Percentiles rank a stretch among this genome's conserved stretches.
These are phyloP conservation scores for Hippocampus abdominalis DNA, from an alignment of 2,113 vertebrate genomes.

Conservation along the genomic window DNA sequence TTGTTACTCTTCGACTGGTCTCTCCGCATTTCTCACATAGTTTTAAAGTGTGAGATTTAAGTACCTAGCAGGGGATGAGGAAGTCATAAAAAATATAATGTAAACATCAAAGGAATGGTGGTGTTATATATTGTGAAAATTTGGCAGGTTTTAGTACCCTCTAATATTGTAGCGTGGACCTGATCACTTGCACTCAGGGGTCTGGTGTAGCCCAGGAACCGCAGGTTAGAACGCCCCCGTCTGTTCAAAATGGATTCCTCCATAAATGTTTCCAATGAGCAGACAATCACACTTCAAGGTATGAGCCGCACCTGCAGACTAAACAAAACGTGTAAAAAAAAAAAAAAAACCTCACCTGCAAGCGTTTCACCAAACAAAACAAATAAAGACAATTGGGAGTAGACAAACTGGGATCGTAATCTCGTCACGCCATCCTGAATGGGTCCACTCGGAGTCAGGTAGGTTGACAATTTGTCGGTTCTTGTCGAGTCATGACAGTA, in stretches of 20 bases:
- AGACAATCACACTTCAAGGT: constrained; percentile 44
- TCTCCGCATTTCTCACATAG: constrained; percentile 33
- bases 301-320: constrained; percentile 47
- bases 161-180: neutral
- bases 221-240: neutral
- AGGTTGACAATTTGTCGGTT: constrained; percentile 1
- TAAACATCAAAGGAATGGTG: neutral
- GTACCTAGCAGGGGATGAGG: neutral
- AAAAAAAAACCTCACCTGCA: neutral
- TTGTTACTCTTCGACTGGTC: constrained; percentile 43
- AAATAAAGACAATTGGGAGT: neutral
- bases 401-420: neutral
- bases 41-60: neutral
- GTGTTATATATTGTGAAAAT: neutral
- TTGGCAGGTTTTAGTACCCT: neutral
- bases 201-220: neutral
- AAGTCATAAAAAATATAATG: neutral
- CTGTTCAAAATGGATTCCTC: neutral
- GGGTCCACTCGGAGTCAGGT: constrained; percentile 49
- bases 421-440: constrained; percentile 8
- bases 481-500: neutral
- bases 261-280: constrained; percentile 18
- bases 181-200: neutral
- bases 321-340: neutral
- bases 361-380: neutral